Conservation (phyloP, 2,797 vertebrate genomes). For the Esox masquinongy region DNA sequence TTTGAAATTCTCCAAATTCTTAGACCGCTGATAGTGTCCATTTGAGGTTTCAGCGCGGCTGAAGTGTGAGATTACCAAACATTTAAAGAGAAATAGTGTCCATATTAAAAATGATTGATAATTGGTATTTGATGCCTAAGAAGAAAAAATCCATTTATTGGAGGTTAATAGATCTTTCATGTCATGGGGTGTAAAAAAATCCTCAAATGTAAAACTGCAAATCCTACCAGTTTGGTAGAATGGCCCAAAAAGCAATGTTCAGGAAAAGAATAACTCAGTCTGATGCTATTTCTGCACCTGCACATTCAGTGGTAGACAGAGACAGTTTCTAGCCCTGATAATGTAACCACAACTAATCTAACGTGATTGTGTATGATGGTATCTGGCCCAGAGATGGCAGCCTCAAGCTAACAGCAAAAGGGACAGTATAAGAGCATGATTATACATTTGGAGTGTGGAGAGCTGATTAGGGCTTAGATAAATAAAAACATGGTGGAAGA, state of each 20-base stretch:
- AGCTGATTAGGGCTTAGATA: constrained; percentile 51
- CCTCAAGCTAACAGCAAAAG: constrained; percentile 43
- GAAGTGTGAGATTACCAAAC: no score
- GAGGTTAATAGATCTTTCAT: no score
- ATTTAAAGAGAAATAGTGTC: no score
- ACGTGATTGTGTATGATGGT: neutral
- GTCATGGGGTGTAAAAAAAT: no score
- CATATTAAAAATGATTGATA: no score
- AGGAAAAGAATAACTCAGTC: neutral
- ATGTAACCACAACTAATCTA: neutral
- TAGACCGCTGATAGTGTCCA: no score
- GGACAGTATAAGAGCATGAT: constrained; percentile 49
- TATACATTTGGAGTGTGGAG: constrained; percentile 55
- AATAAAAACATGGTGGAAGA: constrained; percentile 48
- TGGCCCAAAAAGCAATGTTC: neutral
- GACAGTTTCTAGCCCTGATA: neutral
- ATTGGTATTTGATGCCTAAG: no score
- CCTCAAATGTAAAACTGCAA: no score
- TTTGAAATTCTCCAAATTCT: no score
- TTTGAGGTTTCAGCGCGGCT: no score
- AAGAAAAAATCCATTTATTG: no score
- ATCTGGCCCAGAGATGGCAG: neutral
- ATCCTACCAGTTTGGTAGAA: no score
- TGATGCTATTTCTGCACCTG: neutral
- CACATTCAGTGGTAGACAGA: neutral